These are phyloP conservation scores for Leptonema lineaticorne DNA, from an alignment of 1,140 invertebrate genomes.

Conservation along the genomic window DNA sequence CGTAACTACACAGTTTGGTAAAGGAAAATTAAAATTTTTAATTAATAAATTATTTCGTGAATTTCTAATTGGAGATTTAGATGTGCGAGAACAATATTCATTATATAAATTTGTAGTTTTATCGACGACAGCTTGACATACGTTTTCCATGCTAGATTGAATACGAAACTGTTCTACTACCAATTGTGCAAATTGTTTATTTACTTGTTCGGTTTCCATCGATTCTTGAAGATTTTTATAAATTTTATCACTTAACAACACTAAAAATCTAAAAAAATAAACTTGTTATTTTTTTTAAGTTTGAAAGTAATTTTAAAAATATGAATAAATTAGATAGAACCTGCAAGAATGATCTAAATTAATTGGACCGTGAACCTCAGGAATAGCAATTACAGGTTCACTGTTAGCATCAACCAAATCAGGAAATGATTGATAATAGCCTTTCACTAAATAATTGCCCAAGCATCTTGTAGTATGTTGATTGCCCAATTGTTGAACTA, in stretches of 20 bases:
- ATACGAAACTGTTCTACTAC: conserved; percentile 80
- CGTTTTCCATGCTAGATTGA: conserved; percentile 76
- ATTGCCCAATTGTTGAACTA: conserved; percentile 58
- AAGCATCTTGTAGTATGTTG: conserved; percentile 77
- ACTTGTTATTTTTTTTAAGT: not conserved
- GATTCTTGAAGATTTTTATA: conserved; percentile 83
- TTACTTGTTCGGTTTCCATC: conserved; percentile 74
- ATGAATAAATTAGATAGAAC: conserved; percentile 41
- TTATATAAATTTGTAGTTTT: conserved; percentile 83
- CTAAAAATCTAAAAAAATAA: conserved; percentile 62
- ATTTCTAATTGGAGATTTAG: conserved; percentile 53
- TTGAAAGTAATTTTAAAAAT: not conserved
- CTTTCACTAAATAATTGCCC: conserved; percentile 89
- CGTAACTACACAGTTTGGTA: conserved; percentile 61
- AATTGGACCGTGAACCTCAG: conserved; percentile 80
- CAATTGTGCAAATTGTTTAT: conserved; percentile 77
- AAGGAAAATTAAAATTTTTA: conserved; percentile 81
- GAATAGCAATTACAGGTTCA: conserved; percentile 82
- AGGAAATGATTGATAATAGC: conserved; percentile 81
- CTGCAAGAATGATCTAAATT: conserved; percentile 76
- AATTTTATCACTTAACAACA: conserved; percentile 83
- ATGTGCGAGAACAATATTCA: conserved; percentile 72
- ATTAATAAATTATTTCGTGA: conserved; percentile 74
- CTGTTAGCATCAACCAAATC: conserved; percentile 64
- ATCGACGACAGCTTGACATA: conserved; percentile 85